A percentile compares a stretch with the other conserved stretches of the same genome.
Conservation (phyloP, 2,888 invertebrate species). For the Oscheius sp. region DNA sequence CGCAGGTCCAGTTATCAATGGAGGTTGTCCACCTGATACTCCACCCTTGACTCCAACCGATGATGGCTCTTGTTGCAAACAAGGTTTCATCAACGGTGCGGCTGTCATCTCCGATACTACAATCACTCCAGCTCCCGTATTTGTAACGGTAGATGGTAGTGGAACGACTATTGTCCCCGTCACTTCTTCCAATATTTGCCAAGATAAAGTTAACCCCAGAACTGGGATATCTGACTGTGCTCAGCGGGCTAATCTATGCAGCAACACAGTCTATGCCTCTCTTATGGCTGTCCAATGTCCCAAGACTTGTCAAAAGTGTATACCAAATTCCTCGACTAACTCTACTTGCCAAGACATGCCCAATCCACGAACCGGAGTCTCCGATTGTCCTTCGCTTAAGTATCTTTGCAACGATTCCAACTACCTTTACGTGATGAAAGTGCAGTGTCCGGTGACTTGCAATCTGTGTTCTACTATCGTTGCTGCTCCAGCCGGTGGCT, state of each 20-base stretch:
- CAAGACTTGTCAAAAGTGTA: not conserved
- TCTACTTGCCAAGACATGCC: not conserved
- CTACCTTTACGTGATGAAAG: not conserved
- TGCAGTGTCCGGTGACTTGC: not conserved
- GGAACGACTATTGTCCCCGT: not conserved
- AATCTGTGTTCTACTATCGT: not conserved
- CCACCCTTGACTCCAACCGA: not conserved
- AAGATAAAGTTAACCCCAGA: not conserved
- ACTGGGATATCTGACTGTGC: slow-evolving; percentile 10
- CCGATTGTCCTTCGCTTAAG: slow-evolving; percentile 3
- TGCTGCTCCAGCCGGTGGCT: not conserved
- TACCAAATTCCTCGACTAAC: not conserved
- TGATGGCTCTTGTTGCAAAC: not conserved
- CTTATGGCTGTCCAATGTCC: slow-evolving; percentile 7
- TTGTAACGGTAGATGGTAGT: not conserved
- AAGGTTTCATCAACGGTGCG: not conserved
- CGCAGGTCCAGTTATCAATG: not conserved
- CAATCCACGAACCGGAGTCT: slow-evolving; percentile 1
- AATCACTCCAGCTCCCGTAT: not conserved
- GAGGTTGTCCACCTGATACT: not conserved
- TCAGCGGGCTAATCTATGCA: not conserved
- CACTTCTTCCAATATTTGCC: not conserved
- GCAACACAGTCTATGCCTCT: not conserved
- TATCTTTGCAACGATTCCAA: not conserved
- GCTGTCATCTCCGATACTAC: not conserved